These are phyloP conservation scores for Channa maculata DNA, from an alignment of 2,113 vertebrate species.

Conservation along the genomic window DNA sequence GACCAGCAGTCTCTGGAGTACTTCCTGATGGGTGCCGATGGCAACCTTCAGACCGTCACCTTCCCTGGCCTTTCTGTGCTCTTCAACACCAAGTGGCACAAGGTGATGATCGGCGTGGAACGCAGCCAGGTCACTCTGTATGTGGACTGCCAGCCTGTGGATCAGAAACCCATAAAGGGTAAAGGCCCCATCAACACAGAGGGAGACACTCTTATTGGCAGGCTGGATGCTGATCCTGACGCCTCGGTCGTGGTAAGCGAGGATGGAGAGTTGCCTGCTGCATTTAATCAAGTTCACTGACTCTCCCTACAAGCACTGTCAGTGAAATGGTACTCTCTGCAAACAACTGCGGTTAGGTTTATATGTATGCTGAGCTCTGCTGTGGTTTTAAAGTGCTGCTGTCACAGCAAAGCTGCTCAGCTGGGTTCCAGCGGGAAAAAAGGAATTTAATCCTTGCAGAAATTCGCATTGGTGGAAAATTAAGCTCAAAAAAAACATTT, in stretches of 20 bases:
- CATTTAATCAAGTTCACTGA: conserved; percentile 28
- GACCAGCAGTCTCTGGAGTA: conserved; percentile 86
- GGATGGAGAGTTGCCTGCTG: conserved; percentile 16
- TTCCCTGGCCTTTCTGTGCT: conserved; percentile 85
- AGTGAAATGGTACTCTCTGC: conserved; percentile 39
- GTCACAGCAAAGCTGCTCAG: conserved; percentile 66
- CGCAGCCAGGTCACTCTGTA: conserved; percentile 83
- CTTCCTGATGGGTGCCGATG: conserved; percentile 83
- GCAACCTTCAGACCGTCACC: conserved; percentile 83
- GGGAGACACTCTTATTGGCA: conserved; percentile 85
- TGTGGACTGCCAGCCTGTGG: conserved; percentile 86
- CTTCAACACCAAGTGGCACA: conserved; percentile 88
- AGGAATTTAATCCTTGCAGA: conserved; percentile 53
- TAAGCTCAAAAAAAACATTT: conserved; percentile 27
- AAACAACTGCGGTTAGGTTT: conserved; percentile 51
- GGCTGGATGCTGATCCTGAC: conserved; percentile 82
- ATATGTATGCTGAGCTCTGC: conserved; percentile 61
- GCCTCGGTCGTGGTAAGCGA: conserved; percentile 85
- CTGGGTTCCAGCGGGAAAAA: conserved; percentile 48
- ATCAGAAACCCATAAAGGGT: conserved; percentile 83
- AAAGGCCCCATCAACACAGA: conserved; percentile 85
- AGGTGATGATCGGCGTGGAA: conserved; percentile 87
- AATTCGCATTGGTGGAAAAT: conserved; percentile 52
- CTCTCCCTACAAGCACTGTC: conserved; percentile 12
- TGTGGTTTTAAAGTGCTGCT: conserved; percentile 68